Evolutionary conservation across 2,113 vertebrate species (phyloP), one percentile per base, ranked within the genome.

Genomic region (Rhinoptilus africanus): DNA sequence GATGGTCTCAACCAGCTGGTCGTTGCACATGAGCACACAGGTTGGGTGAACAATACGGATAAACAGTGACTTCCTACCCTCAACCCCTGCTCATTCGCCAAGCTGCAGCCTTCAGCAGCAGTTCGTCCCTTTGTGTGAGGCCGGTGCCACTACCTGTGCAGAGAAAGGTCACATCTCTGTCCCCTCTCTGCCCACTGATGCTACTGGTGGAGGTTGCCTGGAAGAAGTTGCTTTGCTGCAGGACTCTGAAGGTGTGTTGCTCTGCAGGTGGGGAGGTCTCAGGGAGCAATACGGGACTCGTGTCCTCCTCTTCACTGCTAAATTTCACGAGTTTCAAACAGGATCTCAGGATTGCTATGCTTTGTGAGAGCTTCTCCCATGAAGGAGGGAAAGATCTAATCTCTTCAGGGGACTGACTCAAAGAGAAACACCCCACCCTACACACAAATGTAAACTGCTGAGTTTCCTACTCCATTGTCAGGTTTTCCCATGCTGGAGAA

Each of bases 1-100:
- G 51, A 21, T 3, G 4, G 20, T 21, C 24, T 56, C 37, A 62
- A 41, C 74, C 34, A 51, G 74, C 21, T 66, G 45, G 18, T 66
- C 0, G 1, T 48, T 12, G 19, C 62, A n/a, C 18, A 4, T 2
- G 16, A 72, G 21, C 10, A 23, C 5, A 12, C 30, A 28, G 45
- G 7, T 23, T 76, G 86, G 35, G 13, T 57, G 68, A 71, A 28
- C 0, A 0, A 45, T 4, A 23, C 8, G 12, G n/a, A 32, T 53
- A 12, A 68, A 35, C 14, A 28, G 9, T 8, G 24, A 51, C 56
- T 47, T 54, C 74, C 32, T 56, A 16, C 12, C 28, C 45, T 14
- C 13, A 62, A 69, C 8, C 2, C 41, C 50, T 69, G 35, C 32
- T 81, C 76, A 14, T 21, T 76, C 68, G 59, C 72, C 48, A 88